phyloP scores from a whole-genome alignment of 2,113 vertebrate species.

The Tragelaphus buxtoni region DNA sequence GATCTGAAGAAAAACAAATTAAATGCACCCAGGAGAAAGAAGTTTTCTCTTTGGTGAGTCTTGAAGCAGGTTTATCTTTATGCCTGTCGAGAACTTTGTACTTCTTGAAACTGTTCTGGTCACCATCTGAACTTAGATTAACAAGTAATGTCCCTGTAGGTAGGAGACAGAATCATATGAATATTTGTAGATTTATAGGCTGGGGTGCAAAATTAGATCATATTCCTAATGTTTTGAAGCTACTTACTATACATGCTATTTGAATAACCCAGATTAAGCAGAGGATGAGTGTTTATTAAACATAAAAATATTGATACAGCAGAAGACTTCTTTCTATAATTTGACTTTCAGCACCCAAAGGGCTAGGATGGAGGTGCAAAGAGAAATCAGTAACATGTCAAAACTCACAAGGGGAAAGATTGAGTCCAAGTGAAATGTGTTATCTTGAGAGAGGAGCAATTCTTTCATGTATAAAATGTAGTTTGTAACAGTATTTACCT shows the following conservation, averaged over 20 bases:
- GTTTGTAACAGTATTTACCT: background rate
- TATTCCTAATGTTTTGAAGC: background rate
- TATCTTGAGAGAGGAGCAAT: background rate
- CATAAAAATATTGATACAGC: background rate
- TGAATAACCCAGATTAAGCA: background rate
- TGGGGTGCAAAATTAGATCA: background rate
- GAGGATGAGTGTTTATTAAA: background rate
- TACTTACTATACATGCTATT: background rate
- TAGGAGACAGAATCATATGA: background rate
- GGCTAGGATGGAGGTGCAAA: background rate
- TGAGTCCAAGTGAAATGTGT: background rate
- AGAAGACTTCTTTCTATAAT: background rate
- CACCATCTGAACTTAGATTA: background rate
- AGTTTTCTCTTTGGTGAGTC: background rate
- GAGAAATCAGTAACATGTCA: background rate
- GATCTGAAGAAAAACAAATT: background rate
- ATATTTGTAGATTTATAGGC: background rate
- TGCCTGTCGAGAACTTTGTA: background rate
- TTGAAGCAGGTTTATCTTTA: background rate
- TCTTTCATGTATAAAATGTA: background rate
- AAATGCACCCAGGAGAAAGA: constrained; percentile 50
- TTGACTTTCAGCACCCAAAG: background rate
- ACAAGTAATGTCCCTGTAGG: background rate
- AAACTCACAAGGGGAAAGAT: background rate
- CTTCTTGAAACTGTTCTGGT: background rate